Percentiles rank a stretch among this genome's conserved stretches.
These are phyloP conservation scores for Hesperia comma DNA, from an alignment of 2,888 invertebrate genomes.

Conservation along the genomic window DNA sequence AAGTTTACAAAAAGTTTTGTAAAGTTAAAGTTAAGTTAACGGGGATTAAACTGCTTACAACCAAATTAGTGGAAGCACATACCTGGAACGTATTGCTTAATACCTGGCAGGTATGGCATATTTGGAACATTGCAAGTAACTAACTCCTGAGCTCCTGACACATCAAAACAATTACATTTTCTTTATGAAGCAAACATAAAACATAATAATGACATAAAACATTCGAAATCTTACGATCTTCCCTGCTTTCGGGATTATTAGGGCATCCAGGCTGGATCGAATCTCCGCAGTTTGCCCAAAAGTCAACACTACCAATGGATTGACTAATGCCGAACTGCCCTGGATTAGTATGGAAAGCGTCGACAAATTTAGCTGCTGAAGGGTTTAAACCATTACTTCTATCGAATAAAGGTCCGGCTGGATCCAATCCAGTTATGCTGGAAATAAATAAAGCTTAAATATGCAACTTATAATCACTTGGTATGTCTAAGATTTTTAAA, in stretches of 20 bases:
- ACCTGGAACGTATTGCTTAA: no score
- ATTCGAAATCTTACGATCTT: not conserved
- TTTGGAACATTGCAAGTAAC: no score
- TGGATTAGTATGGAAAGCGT: slow-evolving; percentile 87
- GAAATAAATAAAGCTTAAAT: slow-evolving; percentile 15
- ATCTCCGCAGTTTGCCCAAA: slow-evolving; percentile 82
- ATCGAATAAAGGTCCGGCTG: slow-evolving; percentile 80
- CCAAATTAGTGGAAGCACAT: no score
- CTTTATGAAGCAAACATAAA: no score
- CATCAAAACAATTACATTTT: no score
- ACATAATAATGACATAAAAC: not conserved
- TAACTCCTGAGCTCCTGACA: no score
- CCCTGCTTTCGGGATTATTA: slow-evolving; percentile 42
- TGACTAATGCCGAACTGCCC: slow-evolving; percentile 79
- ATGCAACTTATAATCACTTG: no score
- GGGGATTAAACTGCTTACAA: no score
- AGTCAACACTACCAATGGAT: slow-evolving; percentile 79
- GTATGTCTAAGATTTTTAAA: no score
- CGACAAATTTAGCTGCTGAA: slow-evolving; percentile 81
- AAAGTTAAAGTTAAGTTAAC: no score
- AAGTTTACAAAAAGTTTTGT: no score
- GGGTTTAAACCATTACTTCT: slow-evolving; percentile 58
- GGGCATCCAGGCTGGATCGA: slow-evolving; percentile 80
- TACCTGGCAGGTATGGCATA: no score
- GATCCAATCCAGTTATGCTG: slow-evolving; percentile 85